phyloP scores from a whole-genome alignment of 1,140 invertebrate species.

The Hypsibius dujardini region DNA sequence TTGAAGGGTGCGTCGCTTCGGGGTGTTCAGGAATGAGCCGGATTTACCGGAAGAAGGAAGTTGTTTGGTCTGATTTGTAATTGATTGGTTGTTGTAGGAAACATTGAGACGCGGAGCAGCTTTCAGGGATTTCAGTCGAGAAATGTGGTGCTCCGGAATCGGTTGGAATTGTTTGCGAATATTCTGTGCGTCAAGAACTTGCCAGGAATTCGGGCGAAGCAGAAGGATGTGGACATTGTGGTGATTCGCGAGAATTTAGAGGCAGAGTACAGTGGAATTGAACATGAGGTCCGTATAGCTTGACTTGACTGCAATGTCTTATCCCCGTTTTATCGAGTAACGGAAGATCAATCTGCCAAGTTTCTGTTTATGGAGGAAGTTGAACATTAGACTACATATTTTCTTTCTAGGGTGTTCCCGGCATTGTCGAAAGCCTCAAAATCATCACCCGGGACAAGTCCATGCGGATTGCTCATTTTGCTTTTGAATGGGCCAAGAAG shows the following conservation, averaged over 20 bases:
- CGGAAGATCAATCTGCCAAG: too few relatives aligned
- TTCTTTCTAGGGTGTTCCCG: slow-evolving; percentile 54
- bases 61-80: slow-evolving; percentile 21
- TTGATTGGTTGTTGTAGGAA: slow-evolving; percentile 37
- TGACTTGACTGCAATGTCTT: too few relatives aligned
- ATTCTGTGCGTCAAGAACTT: slow-evolving; percentile 85
- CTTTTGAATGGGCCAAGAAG: slow-evolving; percentile 79
- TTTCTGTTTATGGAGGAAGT: too few relatives aligned
- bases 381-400: too few relatives aligned
- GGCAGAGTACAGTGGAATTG: slow-evolving; percentile 42
- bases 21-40: neutral
- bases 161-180: slow-evolving; percentile 85
- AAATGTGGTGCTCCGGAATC: slow-evolving; percentile 72
- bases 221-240: slow-evolving; percentile 77
- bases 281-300: too few relatives aligned
- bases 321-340: too few relatives aligned
- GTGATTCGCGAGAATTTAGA: slow-evolving; percentile 76
- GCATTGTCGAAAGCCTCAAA: slow-evolving; percentile 93
- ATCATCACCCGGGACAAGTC: slow-evolving; percentile 80
- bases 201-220: slow-evolving; percentile 61
- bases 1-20: slow-evolving; percentile 60
- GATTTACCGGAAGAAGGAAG: neutral
- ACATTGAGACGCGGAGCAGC: slow-evolving; percentile 70
- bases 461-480: slow-evolving; percentile 77
- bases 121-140: slow-evolving; percentile 53